Base-by-base conservation (phyloP, 2,797 vertebrate species). In the Clarias pachynema region DNA sequence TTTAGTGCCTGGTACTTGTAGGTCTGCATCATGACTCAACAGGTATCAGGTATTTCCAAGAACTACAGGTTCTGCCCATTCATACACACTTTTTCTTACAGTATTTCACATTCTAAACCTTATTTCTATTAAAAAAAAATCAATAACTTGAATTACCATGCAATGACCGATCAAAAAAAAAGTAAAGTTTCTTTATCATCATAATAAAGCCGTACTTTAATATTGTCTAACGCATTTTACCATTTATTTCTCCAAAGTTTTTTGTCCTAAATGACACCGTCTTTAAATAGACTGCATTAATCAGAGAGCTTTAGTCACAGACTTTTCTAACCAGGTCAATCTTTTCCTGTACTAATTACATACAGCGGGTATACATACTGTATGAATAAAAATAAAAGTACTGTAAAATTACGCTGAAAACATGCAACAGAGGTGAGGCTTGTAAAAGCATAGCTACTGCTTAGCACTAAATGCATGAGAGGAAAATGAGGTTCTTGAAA, bases 11-110 rank as follows among this genome's bases (percentile, higher is more conserved):
- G 15, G 20, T 78, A 1, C n/a, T 26, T 22, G 6, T 40, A 53
- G 37, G 5, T 56, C 68, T 49, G 84, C 37, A 60, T 78, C 62
- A 78, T 81, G 79, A 56, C 84, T 75, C 84, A 85, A 85, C 84
- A 85, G 84, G 84, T 85, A 81, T 65, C 77, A 65, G 78, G 37
- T 80, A 65, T 49, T 62, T 49, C 26, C 29, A 37, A 60, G 75
- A 40, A 62, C 57, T 79, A 3, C 62, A 66, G 62, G 26, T 22
- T 31, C 62, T 53, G 40, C 79, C 31, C n/a, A 12, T 49, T 65
- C 60, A 44, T 40, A 12, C 14, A 44, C 2, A 1, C 37, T 24
- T 22, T 18, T 37, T 8, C 57, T 4, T 62, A 2, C 24, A 57
- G 6, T 77, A 34, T 77, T 62, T 7, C 6, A n/a, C 14, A 77